phyloP scores from a whole-genome alignment of 1,140 invertebrate genomes.

The Cataglyphis hispanica region DNA sequence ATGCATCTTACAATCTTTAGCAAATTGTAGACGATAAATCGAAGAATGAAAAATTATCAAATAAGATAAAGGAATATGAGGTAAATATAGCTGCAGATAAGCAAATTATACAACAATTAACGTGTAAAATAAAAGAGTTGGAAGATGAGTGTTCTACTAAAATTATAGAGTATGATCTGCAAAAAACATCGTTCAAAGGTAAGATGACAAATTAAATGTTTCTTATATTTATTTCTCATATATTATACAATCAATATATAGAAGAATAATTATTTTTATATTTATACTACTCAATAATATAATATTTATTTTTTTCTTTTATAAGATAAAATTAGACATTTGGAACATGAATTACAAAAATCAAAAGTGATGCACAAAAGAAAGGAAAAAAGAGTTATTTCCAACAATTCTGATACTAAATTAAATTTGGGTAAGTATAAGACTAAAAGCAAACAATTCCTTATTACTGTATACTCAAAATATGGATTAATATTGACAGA shows the following conservation, averaged over 20 bases:
- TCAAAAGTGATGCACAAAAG: background rate
- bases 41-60: conserved; percentile 42
- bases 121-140: conserved; percentile 72
- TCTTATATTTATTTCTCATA: background rate
- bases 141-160: conserved; percentile 62
- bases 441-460: conserved; percentile 8
- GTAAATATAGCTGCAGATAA: conserved; percentile 72
- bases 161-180: conserved; percentile 63
- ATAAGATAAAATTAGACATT: conserved; percentile 66
- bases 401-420: background rate
- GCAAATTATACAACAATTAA: conserved; percentile 73
- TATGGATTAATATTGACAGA: conserved; percentile 40
- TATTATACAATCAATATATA: background rate
- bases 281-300: conserved; percentile 7
- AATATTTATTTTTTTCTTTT: conserved; percentile 40
- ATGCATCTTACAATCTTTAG: conserved; percentile 48
- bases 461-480: background rate
- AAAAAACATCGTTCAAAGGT: conserved; percentile 73
- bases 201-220: background rate
- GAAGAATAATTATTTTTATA: background rate
- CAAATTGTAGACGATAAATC: conserved; percentile 68
- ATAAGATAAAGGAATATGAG: conserved; percentile 58
- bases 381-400: background rate
- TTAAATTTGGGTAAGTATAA: background rate
- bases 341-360: conserved; percentile 69